Percentiles rank a stretch among this genome's conserved stretches.
phyloP scores from a whole-genome alignment of 2,888 invertebrate species.

The Eilema depressum region DNA sequence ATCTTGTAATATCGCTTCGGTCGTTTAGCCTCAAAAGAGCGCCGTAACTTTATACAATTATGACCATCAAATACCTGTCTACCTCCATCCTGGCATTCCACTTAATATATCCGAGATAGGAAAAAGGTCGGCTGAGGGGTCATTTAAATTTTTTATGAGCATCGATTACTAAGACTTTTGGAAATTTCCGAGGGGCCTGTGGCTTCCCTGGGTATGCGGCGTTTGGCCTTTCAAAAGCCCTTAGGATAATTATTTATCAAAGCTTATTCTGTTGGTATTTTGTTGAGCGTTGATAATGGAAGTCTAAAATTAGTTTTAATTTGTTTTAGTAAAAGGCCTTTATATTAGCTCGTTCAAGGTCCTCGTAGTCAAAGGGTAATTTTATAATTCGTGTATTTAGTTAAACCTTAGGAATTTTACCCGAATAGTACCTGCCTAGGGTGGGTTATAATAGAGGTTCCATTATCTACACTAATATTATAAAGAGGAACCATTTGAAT shows the following conservation, averaged over 20 bases:
- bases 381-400: background rate
- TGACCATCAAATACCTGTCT: background rate
- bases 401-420: background rate
- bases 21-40: background rate
- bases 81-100: conserved; percentile 9
- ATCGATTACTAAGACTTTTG: conserved; percentile 17
- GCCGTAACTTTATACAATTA: background rate
- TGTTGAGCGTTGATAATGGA: background rate
- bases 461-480: too few relatives aligned
- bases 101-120: conserved; percentile 14
- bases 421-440: background rate
- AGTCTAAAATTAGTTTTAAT: conserved; percentile 3
- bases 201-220: conserved; percentile 5
- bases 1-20: background rate
- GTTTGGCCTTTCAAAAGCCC: conserved; percentile 13
- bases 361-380: background rate
- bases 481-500: too few relatives aligned
- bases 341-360: background rate
- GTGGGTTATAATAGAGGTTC: too few relatives aligned
- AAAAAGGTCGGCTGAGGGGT: conserved; percentile 23
- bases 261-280: conserved; percentile 8
- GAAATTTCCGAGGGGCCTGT: conserved; percentile 13
- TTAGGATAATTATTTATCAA: conserved; percentile 16
- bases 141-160: conserved; percentile 38
- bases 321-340: background rate